Base-by-base conservation (phyloP, 2,113 vertebrate species). In the Coptodon rendalli region DNA sequence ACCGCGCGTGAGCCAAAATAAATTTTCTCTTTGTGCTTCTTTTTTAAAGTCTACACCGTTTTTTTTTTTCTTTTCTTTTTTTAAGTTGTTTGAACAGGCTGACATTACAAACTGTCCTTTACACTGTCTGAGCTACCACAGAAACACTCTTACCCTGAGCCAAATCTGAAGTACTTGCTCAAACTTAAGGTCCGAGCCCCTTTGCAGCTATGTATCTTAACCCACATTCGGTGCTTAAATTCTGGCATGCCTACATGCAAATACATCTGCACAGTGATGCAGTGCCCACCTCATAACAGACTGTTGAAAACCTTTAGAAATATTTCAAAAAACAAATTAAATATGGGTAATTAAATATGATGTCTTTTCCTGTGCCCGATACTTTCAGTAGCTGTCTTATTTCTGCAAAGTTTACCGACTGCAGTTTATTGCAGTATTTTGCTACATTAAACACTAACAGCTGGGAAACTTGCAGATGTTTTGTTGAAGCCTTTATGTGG, bases 51-150 rank as follows among this genome's bases (percentile, higher is more conserved):
- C n/a, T 11, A 45, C 13, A 6, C 38, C 5, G 1, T 2, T 2
- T 3, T 45, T 68, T 22, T 0, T 4, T 19, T n/a, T 11, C 24
- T 29, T 29, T 29, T 57, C 12, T 29, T 57, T 57, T 27, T 31
- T 17, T 31, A 50, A n/a, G 29, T 71, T 43, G 0, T 40, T 71
- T 5, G 1, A 9, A 71, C 36, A 71, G 0, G 12, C 12, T 14
- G 36, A 43, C 36, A 40, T 71, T 71, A 43, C 66, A 1, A 43
- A 45, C 19, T 29, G 22, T 27, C 68, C 40, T 73, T 73, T 73
- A 16, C 68, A 73, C 68, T 73, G 38, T 73, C 68, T 73, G 68
- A 73, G 13, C 68, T 27, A 45, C 22, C 68, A 45, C 68, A 45
- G 12, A 43, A 43, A 43, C n/a, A 71, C 63, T 24, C 38, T 24